Evolutionary conservation across 2,113 vertebrate genomes (phyloP).

Genomic region (Saguinus midas): DNA sequence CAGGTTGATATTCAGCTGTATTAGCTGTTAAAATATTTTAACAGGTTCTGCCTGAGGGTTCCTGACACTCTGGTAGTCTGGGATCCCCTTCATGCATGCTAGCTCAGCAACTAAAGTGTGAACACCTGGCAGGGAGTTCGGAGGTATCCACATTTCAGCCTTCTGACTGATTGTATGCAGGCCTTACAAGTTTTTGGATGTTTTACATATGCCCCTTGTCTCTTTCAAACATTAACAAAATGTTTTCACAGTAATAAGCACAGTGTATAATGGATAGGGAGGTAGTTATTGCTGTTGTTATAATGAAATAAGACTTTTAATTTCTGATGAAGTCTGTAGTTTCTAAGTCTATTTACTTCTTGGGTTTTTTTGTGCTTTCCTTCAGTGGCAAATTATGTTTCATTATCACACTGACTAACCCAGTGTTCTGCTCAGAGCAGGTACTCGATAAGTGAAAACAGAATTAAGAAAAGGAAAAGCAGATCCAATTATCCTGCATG

Average conservation of each 20-base stretch:
- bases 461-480: background rate
- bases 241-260: fast-evolving
- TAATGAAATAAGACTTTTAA: background rate
- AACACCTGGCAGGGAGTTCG: fast-evolving
- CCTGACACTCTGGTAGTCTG: fast-evolving
- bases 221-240: background rate
- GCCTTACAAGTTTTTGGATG: background rate
- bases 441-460: background rate
- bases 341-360: background rate
- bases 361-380: background rate
- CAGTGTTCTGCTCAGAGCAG: background rate
- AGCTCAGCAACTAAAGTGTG: fast-evolving
- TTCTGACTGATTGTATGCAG: background rate
- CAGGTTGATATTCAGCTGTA: background rate
- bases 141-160: no score
- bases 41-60: fast-evolving
- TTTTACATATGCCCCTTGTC: background rate
- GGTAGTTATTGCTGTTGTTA: background rate
- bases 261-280: no score
- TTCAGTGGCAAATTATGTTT: background rate
- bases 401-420: background rate
- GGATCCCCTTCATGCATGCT: fast-evolving
- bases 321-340: background rate
- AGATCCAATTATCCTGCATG: background rate
- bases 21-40: fast-evolving